Base-by-base conservation (phyloP, 2,113 vertebrate species). In the Rhombomys opimus region DNA sequence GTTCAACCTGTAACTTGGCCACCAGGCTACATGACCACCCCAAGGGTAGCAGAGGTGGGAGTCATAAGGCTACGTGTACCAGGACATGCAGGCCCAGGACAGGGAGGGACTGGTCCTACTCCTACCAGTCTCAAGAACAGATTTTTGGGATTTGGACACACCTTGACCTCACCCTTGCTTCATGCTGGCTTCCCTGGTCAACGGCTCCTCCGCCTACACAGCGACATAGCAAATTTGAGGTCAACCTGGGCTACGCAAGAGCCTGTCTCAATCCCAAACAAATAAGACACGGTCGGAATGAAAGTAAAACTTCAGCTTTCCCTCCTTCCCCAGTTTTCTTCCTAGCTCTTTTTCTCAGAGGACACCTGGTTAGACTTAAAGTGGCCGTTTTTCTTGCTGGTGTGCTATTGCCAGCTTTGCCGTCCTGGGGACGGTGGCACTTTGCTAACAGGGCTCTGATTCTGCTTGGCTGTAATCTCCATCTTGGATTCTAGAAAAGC, bases 401-500 rank as follows among this genome's bases (percentile, higher is more conserved):
- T 10, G 18, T 89, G 61, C 20, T 73, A 68, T 41, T 61, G 27
- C 13, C 32, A 22, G 11, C 18, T n/a, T 80, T 84, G 50, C 14
- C 41, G 87, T 95, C 32, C 41, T 50, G 38, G 95, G 52, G 61
- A 89, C 41, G 11, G 27, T 94, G 92, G n/a, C 14, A n/a, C 23
- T 95, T 84, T 75, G 8, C 30, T 73, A 52, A 54, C 30, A 90
- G 52, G 59, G 63, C 15, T 54, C 50, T 81, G 70, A 30, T 85
- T n/a, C 50, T 75, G 61, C 57, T 50, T 80, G 85, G 35, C 63
- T 94, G 14, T 92, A 68, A 50, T 90, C 92, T 93, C 85, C 90
- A 32, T 38, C 82, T 70, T 91, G 75, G 70, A 59, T 86, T 94
- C 67, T 41, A 52, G 84, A 87, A 89, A 96, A 57, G 75, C 87